phyloP scores from a whole-genome alignment of 1,140 invertebrate genomes.

The Caenorhabditis remanei region DNA sequence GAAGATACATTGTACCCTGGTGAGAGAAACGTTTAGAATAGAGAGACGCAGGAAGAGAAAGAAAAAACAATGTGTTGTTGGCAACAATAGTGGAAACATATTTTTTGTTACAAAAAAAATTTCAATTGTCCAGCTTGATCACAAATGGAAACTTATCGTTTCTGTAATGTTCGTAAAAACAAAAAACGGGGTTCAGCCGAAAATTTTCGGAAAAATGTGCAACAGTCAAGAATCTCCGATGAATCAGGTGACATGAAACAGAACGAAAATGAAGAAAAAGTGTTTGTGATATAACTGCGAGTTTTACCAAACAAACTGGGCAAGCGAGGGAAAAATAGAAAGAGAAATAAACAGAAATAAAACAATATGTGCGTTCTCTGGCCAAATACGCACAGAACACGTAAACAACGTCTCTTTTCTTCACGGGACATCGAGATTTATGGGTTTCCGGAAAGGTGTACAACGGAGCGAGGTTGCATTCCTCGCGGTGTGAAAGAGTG shows the following conservation, averaged over 20 bases:
- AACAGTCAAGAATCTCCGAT: too few species aligned
- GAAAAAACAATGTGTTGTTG: constrained; percentile 15
- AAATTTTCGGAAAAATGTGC: too few species aligned
- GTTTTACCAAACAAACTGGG: constrained; percentile 14
- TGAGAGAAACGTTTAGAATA: background rate
- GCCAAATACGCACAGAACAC: background rate
- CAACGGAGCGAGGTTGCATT: background rate
- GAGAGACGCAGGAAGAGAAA: background rate
- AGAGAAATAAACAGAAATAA: background rate
- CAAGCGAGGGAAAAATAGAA: background rate
- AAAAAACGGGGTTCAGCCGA: too few species aligned
- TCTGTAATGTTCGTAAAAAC: too few species aligned
- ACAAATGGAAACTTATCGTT: too few species aligned
- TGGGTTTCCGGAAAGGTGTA: background rate
- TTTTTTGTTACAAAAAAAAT: background rate
- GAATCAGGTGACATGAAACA: constrained; percentile 17
- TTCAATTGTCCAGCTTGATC: too few species aligned
- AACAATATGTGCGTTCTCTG: constrained; percentile 26
- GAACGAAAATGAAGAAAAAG: background rate
- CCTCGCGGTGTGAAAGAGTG: background rate
- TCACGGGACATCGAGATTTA: background rate
- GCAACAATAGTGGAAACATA: background rate
- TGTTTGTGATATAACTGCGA: background rate
- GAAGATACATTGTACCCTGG: constrained; percentile 3
- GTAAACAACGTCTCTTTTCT: background rate